These are phyloP conservation scores for Fragum fragum DNA, from an alignment of 2,888 invertebrate genomes.

Conservation along the genomic window DNA sequence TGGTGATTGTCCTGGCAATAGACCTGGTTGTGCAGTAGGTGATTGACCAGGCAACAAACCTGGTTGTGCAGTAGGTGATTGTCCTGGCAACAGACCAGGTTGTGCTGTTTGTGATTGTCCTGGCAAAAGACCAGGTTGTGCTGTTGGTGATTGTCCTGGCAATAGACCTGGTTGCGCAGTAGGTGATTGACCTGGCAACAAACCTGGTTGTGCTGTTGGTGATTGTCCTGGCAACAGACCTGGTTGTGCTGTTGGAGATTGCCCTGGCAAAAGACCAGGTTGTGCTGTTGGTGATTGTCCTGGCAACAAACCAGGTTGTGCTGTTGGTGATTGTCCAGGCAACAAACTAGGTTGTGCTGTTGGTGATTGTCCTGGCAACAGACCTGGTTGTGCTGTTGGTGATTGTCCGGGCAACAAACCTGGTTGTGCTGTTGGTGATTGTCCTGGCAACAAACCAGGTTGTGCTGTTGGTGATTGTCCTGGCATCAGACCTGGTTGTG, in stretches of 20 bases:
- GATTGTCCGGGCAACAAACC: conserved; percentile 25
- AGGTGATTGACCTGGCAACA: conserved; percentile 40
- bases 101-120: conserved; percentile 40
- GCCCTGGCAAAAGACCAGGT: conserved; percentile 46
- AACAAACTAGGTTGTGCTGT: conserved; percentile 36
- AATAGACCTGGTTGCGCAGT: conserved; percentile 42
- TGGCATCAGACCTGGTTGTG: conserved; percentile 60
- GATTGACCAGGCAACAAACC: conserved; percentile 45
- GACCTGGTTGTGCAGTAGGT: conserved; percentile 55
- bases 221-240: conserved; percentile 37
- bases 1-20: conserved; percentile 42
- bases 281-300: conserved; percentile 55
- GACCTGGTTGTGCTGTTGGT: conserved; percentile 45
- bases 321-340: conserved; percentile 53
- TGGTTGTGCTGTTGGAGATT: conserved; percentile 49
- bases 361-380: conserved; percentile 38
- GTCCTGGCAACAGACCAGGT: conserved; percentile 34
- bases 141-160: conserved; percentile 52
- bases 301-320: conserved; percentile 44
- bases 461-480: conserved; percentile 41
- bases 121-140: conserved; percentile 37
- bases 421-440: conserved; percentile 57
- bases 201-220: conserved; percentile 48
- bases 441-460: conserved; percentile 33
- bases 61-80: conserved; percentile 51